Conservation (phyloP, 2,888 invertebrate species). For the Eristalis pertinax region DNA sequence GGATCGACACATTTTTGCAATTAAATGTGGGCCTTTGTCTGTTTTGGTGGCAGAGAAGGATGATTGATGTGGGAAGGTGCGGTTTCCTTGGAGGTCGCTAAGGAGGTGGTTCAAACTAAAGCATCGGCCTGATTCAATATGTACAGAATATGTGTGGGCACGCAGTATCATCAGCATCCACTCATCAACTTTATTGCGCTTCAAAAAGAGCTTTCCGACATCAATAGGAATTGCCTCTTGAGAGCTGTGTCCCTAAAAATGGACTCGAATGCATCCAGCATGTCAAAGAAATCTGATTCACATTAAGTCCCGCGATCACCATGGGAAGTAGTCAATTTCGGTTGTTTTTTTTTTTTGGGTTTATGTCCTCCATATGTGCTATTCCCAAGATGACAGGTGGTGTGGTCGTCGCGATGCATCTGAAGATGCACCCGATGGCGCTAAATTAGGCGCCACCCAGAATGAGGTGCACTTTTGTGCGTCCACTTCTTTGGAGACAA, state of each 20-base stretch:
- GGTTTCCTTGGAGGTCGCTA: no score
- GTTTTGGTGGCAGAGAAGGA: no score
- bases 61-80: no score
- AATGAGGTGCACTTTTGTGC: background rate
- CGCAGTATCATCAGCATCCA: no score
- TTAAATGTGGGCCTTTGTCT: no score
- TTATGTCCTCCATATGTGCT: background rate
- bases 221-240: background rate
- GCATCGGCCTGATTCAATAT: no score
- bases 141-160: no score
- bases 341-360: background rate
- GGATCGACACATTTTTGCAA: no score
- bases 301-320: background rate
- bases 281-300: background rate
- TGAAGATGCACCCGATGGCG: background rate
- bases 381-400: background rate
- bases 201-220: background rate
- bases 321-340: background rate
- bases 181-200: no score
- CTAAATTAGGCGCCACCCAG: background rate
- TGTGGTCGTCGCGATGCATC: background rate
- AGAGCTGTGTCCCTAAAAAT: background rate
- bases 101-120: no score
- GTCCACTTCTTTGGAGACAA: background rate
- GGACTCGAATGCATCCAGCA: background rate